phyloP scores from a whole-genome alignment of 2,797 vertebrate genomes.

The Chelon auratus region DNA sequence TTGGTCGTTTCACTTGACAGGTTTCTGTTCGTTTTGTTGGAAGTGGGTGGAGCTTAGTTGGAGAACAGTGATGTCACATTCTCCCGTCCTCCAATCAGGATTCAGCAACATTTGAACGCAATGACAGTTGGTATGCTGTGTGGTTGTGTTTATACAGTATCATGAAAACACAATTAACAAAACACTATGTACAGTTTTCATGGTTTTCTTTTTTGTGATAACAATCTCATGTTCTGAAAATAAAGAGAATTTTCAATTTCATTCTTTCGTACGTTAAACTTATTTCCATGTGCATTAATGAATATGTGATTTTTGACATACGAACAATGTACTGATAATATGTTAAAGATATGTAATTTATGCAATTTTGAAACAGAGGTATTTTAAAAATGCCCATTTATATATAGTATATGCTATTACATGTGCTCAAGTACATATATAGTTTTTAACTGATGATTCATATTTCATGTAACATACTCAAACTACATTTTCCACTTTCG shows the following conservation, averaged over 20 bases:
- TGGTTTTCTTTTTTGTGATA: not conserved
- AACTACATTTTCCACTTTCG: too few species aligned
- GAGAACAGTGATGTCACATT: not conserved
- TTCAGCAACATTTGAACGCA: not conserved
- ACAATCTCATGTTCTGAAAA: constrained; percentile 11
- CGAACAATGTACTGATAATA: not conserved
- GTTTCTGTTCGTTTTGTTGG: not conserved
- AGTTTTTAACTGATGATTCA: too few species aligned
- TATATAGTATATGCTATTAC: too few species aligned
- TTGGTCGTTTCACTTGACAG: not conserved
- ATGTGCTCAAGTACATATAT: too few species aligned
- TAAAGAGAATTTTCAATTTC: constrained; percentile 23
- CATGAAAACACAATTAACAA: not conserved
- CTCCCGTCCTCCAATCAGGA: constrained; percentile 3
- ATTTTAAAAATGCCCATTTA: too few species aligned
- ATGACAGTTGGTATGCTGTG: not conserved
- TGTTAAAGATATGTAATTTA: too few species aligned
- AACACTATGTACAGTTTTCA: not conserved
- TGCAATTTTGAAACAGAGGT: too few species aligned
- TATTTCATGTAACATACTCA: too few species aligned
- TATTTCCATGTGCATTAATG: not conserved
- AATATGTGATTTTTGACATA: not conserved
- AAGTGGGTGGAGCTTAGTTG: not conserved
- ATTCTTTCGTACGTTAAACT: not conserved
- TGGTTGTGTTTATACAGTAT: not conserved